Evolutionary conservation across 1,140 invertebrate species (phyloP).

Genomic region (Anastrepha obliqua): DNA sequence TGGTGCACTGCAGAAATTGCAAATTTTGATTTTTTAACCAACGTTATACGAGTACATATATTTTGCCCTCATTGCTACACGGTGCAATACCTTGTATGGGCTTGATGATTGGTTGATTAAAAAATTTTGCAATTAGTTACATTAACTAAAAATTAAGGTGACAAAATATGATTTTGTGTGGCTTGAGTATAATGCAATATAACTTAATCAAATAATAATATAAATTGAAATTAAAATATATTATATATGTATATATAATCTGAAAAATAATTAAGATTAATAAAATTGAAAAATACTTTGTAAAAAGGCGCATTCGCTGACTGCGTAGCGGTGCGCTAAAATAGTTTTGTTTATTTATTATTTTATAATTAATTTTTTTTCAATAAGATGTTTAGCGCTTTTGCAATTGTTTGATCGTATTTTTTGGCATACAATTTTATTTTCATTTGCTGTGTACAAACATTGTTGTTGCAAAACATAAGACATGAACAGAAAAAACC

Average conservation of each 20-base stretch:
- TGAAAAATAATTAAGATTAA: constrained; percentile 13
- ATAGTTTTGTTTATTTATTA: neutral
- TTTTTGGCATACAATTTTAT: constrained; percentile 9
- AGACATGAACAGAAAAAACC: neutral
- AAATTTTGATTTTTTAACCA: neutral
- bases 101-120: neutral
- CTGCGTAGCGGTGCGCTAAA: neutral
- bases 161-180: neutral
- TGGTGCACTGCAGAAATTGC: neutral
- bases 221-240: constrained; percentile 33
- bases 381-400: neutral
- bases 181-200: neutral
- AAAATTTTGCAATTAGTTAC: constrained; percentile 8
- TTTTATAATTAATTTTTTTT: neutral
- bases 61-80: neutral
- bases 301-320: neutral
- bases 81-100: too few relatives aligned
- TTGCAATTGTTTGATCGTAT: neutral
- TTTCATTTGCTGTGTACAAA: constrained; percentile 18
- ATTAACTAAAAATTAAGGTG: neutral
- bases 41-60: neutral
- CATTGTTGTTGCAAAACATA: constrained; percentile 1
- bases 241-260: neutral
- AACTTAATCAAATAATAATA: constrained; percentile 40
- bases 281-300: neutral